phyloP scores from a whole-genome alignment of 2,113 vertebrate genomes.

The Hyperopisus bebe region DNA sequence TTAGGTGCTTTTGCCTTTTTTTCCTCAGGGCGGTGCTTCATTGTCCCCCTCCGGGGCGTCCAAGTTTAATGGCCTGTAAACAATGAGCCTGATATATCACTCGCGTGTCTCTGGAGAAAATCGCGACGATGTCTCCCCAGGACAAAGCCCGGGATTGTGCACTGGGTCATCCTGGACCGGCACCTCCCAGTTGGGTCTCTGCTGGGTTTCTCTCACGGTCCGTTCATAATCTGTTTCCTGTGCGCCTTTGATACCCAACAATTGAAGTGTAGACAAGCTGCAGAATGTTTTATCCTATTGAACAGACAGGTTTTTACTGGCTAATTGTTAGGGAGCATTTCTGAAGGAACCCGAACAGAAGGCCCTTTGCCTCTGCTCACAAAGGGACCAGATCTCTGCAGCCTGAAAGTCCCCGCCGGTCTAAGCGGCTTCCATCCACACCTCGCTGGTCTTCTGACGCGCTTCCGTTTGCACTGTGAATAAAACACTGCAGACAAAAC shows the following conservation, averaged over 20 bases:
- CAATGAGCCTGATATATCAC: constrained; percentile 26
- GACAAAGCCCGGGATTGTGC: background rate
- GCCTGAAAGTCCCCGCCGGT: background rate
- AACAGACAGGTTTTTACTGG: background rate
- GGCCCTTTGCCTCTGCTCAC: background rate
- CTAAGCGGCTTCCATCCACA: background rate
- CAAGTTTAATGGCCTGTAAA: constrained; percentile 30
- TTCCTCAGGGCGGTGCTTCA: background rate
- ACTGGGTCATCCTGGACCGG: background rate
- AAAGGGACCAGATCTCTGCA: background rate
- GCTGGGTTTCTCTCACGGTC: background rate
- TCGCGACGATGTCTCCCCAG: background rate
- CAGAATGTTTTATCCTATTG: background rate
- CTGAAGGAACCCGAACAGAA: background rate
- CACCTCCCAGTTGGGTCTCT: background rate
- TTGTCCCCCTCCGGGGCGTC: constrained; percentile 12
- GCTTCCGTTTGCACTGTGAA: background rate
- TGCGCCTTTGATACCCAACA: background rate
- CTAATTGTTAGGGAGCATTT: constrained; percentile 4
- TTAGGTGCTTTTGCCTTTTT: background rate
- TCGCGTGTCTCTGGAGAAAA: background rate
- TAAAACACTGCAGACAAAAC: background rate
- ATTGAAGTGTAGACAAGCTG: background rate
- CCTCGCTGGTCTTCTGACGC: background rate
- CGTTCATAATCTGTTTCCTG: background rate